These are phyloP conservation scores for Drosophila rhopaloa DNA, from an alignment of 1,140 invertebrate genomes.

Conservation along the genomic window DNA sequence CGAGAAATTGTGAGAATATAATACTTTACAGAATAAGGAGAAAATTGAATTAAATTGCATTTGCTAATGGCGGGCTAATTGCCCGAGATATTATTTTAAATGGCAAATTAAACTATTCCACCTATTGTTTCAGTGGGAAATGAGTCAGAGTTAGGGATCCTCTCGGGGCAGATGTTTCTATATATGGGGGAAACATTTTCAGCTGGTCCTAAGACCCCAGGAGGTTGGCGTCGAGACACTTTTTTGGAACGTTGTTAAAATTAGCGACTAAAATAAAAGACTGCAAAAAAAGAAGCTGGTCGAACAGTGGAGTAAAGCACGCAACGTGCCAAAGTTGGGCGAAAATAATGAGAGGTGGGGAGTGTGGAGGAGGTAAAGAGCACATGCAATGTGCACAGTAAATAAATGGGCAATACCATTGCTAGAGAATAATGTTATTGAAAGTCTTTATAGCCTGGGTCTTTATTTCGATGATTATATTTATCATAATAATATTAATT, in stretches of 20 bases:
- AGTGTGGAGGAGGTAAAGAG: slow-evolving; percentile 14
- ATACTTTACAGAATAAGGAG: slow-evolving; percentile 3
- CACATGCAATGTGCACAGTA: slow-evolving; percentile 57
- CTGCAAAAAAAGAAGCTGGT: slow-evolving; percentile 20
- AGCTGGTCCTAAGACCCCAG: slow-evolving; percentile 65
- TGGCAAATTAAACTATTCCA: slow-evolving; percentile 45
- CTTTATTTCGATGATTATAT: no score
- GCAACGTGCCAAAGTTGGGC: slow-evolving; percentile 58
- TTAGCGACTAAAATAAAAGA: slow-evolving; percentile 65
- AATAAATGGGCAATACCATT: neutral
- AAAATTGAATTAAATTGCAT: slow-evolving; percentile 42
- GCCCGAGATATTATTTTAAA: slow-evolving; percentile 43
- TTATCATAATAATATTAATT: no score
- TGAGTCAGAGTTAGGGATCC: slow-evolving; percentile 30
- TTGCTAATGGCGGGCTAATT: slow-evolving; percentile 38
- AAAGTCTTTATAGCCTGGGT: no score
- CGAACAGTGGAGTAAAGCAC: slow-evolving; percentile 56
- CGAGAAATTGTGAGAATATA: slow-evolving; percentile 26
- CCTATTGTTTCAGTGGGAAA: neutral
- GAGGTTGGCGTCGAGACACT: slow-evolving; percentile 64
- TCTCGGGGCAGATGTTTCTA: slow-evolving; percentile 23
- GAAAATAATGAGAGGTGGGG: slow-evolving; percentile 7
- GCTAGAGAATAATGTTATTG: neutral
- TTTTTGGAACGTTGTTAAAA: slow-evolving; percentile 66
- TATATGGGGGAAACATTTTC: slow-evolving; percentile 30